A percentile compares a stretch with the other conserved stretches of the same genome.
Evolutionary conservation across 2,113 vertebrate species (phyloP).

Genomic region (Dromas ardeola): DNA sequence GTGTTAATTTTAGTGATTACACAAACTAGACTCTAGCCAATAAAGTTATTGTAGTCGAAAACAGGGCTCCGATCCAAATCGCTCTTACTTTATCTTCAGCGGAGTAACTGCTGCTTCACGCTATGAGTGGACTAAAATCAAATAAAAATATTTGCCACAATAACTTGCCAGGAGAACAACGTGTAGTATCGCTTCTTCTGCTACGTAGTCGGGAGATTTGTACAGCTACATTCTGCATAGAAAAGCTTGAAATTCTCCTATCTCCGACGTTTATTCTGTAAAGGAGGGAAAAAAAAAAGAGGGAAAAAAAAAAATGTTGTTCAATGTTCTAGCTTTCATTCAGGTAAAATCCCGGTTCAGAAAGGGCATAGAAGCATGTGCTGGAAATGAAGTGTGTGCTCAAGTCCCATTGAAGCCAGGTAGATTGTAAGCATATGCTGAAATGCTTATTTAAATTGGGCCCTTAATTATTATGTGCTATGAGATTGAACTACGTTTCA

Average conservation of each 20-base stretch:
- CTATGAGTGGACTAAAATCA: conserved; percentile 41
- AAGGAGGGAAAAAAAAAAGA: not conserved
- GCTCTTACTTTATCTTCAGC: not conserved
- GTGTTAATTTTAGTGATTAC: conserved; percentile 45
- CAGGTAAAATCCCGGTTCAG: conserved; percentile 25
- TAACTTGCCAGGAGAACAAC: not conserved
- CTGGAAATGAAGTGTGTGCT: conserved; percentile 40
- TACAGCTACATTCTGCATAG: not conserved
- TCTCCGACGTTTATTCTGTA: not conserved
- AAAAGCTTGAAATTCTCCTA: not conserved
- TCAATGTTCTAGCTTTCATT: conserved; percentile 13
- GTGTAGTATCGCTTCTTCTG: not conserved
- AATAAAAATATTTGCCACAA: not conserved
- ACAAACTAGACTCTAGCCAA: conserved; percentile 16
- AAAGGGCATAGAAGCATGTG: not conserved
- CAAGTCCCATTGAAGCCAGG: conserved; percentile 26
- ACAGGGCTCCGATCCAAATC: conserved; percentile 11
- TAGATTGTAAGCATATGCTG: conserved; percentile 55
- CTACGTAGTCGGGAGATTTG: not conserved
- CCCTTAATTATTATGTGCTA: conserved; percentile 61
- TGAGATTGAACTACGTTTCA: not conserved
- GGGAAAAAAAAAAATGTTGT: not conserved
- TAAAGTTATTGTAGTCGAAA: conserved; percentile 53
- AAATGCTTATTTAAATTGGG: conserved; percentile 56
- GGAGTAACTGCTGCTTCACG: not conserved